Evolutionary conservation across 37 sponge, comb jelly and placozoan species (phyloP).

Genomic region (Axinella damicornis): DNA sequence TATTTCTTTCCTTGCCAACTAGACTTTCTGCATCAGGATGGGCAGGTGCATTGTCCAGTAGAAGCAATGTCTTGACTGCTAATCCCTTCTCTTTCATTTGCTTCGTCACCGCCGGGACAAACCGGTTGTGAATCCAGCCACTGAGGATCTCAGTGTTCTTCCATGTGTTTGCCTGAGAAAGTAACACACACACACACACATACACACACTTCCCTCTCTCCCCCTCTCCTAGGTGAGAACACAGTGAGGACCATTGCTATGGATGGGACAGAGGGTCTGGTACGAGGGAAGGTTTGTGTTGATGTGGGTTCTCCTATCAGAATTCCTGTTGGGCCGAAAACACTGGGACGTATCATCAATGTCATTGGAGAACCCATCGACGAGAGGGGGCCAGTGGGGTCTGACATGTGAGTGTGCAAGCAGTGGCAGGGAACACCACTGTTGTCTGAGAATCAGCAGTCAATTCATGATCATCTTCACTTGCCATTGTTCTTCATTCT

Average conservation of each 20-base stretch:
- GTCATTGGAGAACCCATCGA: constrained; percentile 99
- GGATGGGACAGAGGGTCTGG: constrained; percentile 99
- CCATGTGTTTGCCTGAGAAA: constrained; percentile 53
- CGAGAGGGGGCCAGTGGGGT: constrained; percentile 93
- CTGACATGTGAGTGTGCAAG: constrained; percentile 63
- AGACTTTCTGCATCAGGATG: constrained; percentile 46
- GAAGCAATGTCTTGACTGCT: constrained; percentile 14
- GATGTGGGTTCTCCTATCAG: constrained; percentile 92
- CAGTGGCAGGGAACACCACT: no score
- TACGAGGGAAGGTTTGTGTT: constrained; percentile 83
- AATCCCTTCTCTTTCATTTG: constrained; percentile 17
- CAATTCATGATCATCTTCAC: not conserved
- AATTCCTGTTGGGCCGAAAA: constrained; percentile 97
- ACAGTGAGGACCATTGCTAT: constrained; percentile 98
- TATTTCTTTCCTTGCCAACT: constrained; percentile 29
- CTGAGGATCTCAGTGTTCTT: constrained; percentile 22
- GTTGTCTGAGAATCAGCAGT: not conserved
- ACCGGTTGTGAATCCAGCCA: constrained; percentile 45
- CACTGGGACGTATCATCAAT: constrained; percentile 99
- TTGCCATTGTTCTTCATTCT: not conserved
- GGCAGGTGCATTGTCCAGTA: constrained; percentile 54
- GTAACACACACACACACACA: not conserved
- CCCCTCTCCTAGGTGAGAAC: constrained; percentile 84
- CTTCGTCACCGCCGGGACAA: constrained; percentile 36
- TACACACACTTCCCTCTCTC: not conserved